Percentiles rank a stretch among this genome's conserved stretches.
Conservation (phyloP, 1,140 invertebrate genomes). For the Drosophila oshimai region DNA sequence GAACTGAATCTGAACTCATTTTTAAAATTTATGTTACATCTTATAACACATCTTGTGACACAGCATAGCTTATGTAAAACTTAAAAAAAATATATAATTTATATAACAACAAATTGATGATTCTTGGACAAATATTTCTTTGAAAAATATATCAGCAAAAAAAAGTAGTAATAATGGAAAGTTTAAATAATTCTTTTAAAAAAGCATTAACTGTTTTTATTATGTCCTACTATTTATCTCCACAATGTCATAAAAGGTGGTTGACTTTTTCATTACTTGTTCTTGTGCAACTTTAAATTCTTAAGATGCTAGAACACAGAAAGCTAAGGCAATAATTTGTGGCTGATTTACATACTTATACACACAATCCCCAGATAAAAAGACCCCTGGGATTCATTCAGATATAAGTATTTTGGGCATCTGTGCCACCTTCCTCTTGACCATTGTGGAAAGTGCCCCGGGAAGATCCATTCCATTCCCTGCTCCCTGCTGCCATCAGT, state of each 20-base stretch:
- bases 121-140: too few relatives aligned
- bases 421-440: not conserved
- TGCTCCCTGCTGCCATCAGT: constrained; percentile 48
- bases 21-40: not conserved
- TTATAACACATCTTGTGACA: not conserved
- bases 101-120: too few relatives aligned
- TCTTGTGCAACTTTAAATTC: not conserved
- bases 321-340: not conserved
- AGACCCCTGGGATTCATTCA: not conserved
- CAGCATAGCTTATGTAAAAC: not conserved
- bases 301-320: too few relatives aligned
- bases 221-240: too few relatives aligned
- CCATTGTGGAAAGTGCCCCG: not conserved
- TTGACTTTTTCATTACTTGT: not conserved
- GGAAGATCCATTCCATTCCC: constrained; percentile 16
- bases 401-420: not conserved
- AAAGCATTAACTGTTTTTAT: too few relatives aligned
- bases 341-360: not conserved
- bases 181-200: too few relatives aligned
- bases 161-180: too few relatives aligned
- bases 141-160: too few relatives aligned
- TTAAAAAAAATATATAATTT: not conserved
- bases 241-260: too few relatives aligned
- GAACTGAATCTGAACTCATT: too few relatives aligned
- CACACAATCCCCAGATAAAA: not conserved